These are phyloP conservation scores for Spilogale gracilis DNA, from an alignment of 2,113 vertebrate species.

Conservation along the genomic window DNA sequence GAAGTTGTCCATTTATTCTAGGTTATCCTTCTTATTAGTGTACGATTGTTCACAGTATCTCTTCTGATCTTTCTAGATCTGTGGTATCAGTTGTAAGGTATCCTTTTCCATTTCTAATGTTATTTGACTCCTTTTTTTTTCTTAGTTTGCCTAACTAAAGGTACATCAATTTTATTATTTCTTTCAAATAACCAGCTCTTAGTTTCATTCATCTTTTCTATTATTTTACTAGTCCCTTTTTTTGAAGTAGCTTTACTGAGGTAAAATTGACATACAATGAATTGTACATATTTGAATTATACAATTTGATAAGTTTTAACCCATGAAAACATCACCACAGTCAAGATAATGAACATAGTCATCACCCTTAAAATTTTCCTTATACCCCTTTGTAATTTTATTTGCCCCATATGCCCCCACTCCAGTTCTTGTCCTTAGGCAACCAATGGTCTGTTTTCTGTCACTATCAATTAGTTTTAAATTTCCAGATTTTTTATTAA, in stretches of 20 bases:
- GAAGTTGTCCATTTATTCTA: neutral
- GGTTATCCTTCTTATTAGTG: neutral
- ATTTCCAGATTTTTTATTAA: neutral
- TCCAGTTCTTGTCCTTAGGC: neutral
- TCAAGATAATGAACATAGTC: neutral
- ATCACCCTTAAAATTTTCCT: neutral
- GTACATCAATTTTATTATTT: neutral
- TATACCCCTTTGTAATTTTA: neutral
- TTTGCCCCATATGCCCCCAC: neutral
- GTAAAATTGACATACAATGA: neutral
- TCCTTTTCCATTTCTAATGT: neutral
- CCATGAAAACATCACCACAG: neutral
- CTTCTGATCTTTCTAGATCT: neutral
- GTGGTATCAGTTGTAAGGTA: neutral
- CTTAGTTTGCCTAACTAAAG: neutral
- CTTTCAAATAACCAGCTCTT: neutral
- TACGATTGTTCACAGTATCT: neutral
- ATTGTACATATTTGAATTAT: neutral
- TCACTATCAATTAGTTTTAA: neutral
- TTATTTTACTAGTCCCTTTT: neutral
- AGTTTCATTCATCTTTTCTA: neutral
- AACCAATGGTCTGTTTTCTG: neutral
- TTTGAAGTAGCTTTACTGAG: neutral
- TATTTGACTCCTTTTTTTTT: neutral
- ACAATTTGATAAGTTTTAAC: neutral